Evolutionary conservation across 2,797 vertebrate genomes (phyloP), one percentile per base, ranked within the genome.

Genomic region (Phataginus tricuspis): DNA sequence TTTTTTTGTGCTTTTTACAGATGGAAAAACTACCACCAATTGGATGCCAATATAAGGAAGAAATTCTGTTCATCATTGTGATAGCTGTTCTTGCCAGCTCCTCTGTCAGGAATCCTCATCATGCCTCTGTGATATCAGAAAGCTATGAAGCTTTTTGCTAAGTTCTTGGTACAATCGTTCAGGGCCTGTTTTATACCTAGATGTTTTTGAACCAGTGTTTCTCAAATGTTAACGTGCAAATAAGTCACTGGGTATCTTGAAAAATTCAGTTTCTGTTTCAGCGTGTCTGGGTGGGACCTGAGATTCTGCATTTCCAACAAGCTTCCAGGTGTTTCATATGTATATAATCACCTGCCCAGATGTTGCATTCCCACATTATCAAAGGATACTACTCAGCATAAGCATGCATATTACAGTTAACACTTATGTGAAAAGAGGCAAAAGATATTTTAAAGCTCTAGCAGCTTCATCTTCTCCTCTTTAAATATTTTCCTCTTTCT

Each of bases 401-500:
- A 57, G 53, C 31, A 19, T 27, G 10, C 55, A 11, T 39, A 29
- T 77, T 59, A 75, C 29, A 63, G 19, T 59, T 71, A 66, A 72
- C 7, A 63, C 0, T 4, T 4, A 6, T 0, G 12, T 16, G 71
- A 66, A 90, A 51, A 16, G 55, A 61, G 42, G 19, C n/a, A 79
- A 92, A 84, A n/a, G 21, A 63, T 37, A 15, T 25, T 45, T 61
- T 79, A 45, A 8, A 92, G 34, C 6, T 83, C 16, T 19, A 34
- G 80, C 5, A 86, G 27, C 69, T 72, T 93, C 23, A 42, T 69
- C 85, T 94, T 80, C 59, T 61, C 34, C 68, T n/a, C 15, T 61
- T 85, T 91, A 91, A 59, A 69, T 83, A 27, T 91, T 84, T 84
- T 92, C 7, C 31, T 95, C 13, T 51, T 80, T 78, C 37, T 82